Conservation (phyloP, 1,140 invertebrate species). For the Drosophila kurseongensis region DNA sequence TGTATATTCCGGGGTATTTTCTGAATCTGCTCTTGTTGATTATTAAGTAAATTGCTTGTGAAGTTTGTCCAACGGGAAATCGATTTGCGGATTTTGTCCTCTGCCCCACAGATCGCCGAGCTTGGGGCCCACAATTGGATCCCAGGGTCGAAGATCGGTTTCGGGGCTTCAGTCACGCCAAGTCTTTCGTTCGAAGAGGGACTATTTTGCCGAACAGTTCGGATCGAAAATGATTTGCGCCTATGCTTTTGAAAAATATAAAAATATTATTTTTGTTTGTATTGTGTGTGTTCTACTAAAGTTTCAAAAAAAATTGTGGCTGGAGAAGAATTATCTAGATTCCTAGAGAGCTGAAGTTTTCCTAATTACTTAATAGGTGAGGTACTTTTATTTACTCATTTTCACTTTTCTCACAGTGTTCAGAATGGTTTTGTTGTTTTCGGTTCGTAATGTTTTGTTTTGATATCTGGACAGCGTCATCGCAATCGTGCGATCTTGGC, state of each 20-base stretch:
- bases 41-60: conserved; percentile 50
- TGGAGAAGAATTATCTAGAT: background rate
- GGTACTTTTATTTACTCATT: background rate
- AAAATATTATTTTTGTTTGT: background rate
- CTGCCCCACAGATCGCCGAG: conserved; percentile 8
- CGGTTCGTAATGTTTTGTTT: conserved; percentile 9
- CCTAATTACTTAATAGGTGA: background rate
- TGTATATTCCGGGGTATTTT: conserved; percentile 17
- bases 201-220: background rate
- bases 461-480: background rate
- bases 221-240: background rate
- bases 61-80: conserved; percentile 30
- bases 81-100: conserved; percentile 14
- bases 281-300: background rate
- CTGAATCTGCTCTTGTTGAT: conserved; percentile 1
- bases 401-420: conserved; percentile 5
- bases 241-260: background rate
- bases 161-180: background rate
- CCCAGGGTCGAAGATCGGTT: background rate
- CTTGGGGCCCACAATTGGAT: background rate
- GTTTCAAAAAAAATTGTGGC: background rate
- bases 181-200: background rate
- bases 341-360: background rate
- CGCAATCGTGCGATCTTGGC: conserved; percentile 27
- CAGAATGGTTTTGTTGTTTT: conserved; percentile 2